A percentile compares a stretch with the other conserved stretches of the same genome.
Evolutionary conservation across 2,888 invertebrate species (phyloP).

Genomic region (Nemotelus pantherinus): DNA sequence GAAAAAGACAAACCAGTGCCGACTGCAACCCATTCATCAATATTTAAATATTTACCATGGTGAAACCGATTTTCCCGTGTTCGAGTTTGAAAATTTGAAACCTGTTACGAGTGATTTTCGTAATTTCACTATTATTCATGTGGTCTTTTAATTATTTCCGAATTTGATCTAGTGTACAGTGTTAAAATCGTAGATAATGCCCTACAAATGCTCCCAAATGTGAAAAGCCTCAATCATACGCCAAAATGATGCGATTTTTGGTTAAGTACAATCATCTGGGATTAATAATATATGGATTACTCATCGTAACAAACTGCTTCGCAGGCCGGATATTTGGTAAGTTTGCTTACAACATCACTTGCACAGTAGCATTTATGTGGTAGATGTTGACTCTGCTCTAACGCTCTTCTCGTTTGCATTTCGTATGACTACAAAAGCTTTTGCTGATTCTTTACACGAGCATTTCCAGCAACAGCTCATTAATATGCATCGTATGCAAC

Average conservation of each 20-base stretch:
- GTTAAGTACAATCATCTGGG: slow-evolving; percentile 63
- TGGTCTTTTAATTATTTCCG: background rate
- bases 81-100: too few relatives aligned
- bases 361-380: too few relatives aligned
- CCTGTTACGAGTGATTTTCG: too few relatives aligned
- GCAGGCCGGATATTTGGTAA: slow-evolving; percentile 64
- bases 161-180: background rate
- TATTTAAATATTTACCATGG: too few relatives aligned
- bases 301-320: slow-evolving; percentile 58
- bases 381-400: too few relatives aligned
- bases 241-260: slow-evolving; percentile 62
- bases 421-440: too few relatives aligned
- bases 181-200: background rate
- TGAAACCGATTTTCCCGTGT: too few relatives aligned
- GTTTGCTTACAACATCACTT: slow-evolving; percentile 50
- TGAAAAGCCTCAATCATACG: background rate
- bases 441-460: background rate
- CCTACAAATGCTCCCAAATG: slow-evolving; percentile 14
- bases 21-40: too few relatives aligned
- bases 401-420: too few relatives aligned
- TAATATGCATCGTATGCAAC: slow-evolving; percentile 41
- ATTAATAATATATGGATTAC: slow-evolving; percentile 64
- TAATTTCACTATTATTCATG: too few relatives aligned
- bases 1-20: too few relatives aligned
- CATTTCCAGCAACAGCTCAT: slow-evolving; percentile 16